Conservation (phyloP, 2,797 vertebrate species). For the Fundulus diaphanus region DNA sequence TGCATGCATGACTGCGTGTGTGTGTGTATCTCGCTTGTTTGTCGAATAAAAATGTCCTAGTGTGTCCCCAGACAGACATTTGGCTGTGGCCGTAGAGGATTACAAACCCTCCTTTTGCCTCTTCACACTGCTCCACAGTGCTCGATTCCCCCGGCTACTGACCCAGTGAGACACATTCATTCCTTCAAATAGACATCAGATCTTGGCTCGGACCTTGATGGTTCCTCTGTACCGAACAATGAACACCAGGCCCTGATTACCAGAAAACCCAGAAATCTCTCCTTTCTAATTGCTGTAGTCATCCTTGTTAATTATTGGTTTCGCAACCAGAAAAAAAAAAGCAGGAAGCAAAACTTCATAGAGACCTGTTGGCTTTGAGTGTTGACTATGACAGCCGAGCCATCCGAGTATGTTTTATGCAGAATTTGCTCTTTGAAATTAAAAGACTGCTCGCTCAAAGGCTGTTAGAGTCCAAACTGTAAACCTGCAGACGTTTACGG, state of each 20-base stretch:
- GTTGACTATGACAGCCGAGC: neutral
- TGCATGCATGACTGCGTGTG: constrained; percentile 46
- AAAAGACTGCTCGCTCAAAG: constrained; percentile 3
- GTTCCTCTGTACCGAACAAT: constrained; percentile 44
- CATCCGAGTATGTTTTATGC: constrained; percentile 14
- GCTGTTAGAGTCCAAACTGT: constrained; percentile 4
- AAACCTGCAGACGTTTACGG: no score
- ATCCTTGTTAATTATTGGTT: neutral
- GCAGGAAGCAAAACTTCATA: neutral
- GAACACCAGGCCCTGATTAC: constrained; percentile 19
- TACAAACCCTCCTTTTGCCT: constrained; percentile 80
- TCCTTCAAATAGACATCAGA: constrained; percentile 67
- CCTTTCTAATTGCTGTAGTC: neutral
- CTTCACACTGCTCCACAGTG: constrained; percentile 80
- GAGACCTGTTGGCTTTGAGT: constrained; percentile 1
- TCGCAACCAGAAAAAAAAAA: constrained; percentile 4
- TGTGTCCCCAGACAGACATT: constrained; percentile 78
- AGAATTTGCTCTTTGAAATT: constrained; percentile 1
- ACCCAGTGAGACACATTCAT: constrained; percentile 76
- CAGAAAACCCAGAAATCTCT: constrained; percentile 19
- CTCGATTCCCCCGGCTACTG: constrained; percentile 69
- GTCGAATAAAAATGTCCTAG: constrained; percentile 80
- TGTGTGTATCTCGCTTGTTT: constrained; percentile 72
- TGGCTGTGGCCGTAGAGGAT: constrained; percentile 76
- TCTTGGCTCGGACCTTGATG: constrained; percentile 49